Percentiles rank a stretch among this genome's conserved stretches.
Conservation (phyloP, 35 echinoderm and acorn worm species). For the Stichopus chloronotus region DNA sequence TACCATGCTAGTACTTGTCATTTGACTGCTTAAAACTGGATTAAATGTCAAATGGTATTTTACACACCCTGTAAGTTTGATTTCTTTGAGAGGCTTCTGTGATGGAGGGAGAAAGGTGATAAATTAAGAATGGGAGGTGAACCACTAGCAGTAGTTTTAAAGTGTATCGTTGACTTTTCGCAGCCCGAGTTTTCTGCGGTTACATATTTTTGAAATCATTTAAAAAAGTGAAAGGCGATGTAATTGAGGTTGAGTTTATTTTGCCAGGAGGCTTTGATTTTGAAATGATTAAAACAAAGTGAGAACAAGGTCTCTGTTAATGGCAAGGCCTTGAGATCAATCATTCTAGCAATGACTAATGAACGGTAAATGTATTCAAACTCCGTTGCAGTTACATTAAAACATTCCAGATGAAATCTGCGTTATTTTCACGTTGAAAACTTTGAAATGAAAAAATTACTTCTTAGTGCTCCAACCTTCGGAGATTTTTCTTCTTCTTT, state of each 20-base stretch:
- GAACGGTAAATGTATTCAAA: slow-evolving; percentile 5
- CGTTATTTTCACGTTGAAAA: background rate
- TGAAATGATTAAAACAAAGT: slow-evolving; percentile 22
- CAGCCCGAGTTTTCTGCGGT: background rate
- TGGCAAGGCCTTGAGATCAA: slow-evolving; percentile 19
- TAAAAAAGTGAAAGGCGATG: slow-evolving; percentile 26
- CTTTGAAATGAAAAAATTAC: background rate
- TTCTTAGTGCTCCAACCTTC: slow-evolving; percentile 5
- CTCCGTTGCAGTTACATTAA: background rate
- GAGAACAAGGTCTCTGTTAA: slow-evolving; percentile 43
- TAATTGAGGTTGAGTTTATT: slow-evolving; percentile 50
- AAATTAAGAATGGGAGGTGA: background rate
- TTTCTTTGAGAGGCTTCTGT: background rate
- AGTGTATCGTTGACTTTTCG: slow-evolving; percentile 39
- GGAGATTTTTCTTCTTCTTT: background rate
- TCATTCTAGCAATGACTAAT: slow-evolving; percentile 28
- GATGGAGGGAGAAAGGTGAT: background rate
- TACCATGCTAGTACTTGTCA: background rate
- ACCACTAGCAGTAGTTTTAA: background rate
- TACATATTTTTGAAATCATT: slow-evolving; percentile 19
- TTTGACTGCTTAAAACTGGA: background rate
- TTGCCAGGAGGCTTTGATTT: background rate
- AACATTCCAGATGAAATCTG: background rate
- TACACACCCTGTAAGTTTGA: slow-evolving; percentile 1
- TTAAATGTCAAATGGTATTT: slow-evolving; percentile 47